Percentiles rank a stretch among this genome's conserved stretches.
phyloP scores from a whole-genome alignment of 2,113 vertebrate genomes.

The Heptranchias perlo region DNA sequence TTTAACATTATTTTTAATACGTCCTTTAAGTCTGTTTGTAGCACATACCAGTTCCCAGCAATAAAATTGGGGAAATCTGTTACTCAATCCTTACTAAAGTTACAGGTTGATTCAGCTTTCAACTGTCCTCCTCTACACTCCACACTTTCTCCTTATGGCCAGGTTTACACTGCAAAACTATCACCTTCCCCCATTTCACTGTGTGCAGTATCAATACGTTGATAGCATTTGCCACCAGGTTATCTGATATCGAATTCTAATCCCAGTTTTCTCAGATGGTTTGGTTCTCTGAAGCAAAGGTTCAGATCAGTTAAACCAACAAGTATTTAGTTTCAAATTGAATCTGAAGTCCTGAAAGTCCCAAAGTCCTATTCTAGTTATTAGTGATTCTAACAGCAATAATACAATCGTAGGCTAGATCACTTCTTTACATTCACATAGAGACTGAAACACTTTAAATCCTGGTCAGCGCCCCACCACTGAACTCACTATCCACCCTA shows the following conservation, averaged over 20 bases:
- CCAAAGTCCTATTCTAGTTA: not conserved
- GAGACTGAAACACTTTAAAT: not conserved
- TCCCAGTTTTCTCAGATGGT: not conserved
- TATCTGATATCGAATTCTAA: not conserved
- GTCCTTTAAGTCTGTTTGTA: not conserved
- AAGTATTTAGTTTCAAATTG: not conserved
- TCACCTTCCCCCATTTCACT: not conserved
- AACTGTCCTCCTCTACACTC: not conserved
- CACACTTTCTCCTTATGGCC: not conserved
- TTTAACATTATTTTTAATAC: not conserved
- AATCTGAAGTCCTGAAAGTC: not conserved
- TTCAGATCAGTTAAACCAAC: not conserved
- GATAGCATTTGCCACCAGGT: not conserved
- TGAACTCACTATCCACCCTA: not conserved
- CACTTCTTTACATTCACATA: not conserved
- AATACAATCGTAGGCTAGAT: not conserved
- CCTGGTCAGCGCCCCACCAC: not conserved
- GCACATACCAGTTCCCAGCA: not conserved
- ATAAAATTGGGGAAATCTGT: not conserved
- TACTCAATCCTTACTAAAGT: not conserved
- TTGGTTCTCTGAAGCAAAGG: not conserved
- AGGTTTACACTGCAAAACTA: not conserved
- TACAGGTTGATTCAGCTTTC: not conserved
- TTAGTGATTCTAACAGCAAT: not conserved
- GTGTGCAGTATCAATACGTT: not conserved